Evolutionary conservation across 1,140 invertebrate genomes (phyloP), one percentile per base, ranked within the genome.

Genomic region (Anthonomus grandis): DNA sequence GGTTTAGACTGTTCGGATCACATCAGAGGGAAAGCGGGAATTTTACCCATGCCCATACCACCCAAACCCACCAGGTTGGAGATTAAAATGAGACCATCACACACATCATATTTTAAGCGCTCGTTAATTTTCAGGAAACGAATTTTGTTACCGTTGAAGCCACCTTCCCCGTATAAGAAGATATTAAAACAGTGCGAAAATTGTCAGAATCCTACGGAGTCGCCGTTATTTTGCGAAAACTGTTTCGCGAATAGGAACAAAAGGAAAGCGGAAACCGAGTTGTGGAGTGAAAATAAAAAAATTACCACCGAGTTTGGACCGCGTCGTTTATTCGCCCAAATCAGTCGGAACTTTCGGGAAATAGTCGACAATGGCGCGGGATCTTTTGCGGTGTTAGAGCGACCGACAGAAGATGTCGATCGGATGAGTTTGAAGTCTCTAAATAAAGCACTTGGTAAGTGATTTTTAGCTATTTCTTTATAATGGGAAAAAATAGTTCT

Each of bases 11-110:
- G 77, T 27, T 70, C 71, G 4, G 74, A 79, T 1, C 78, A 81
- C 48, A 69, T 76, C 17, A 73, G 79, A 56, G 84, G 85, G 2
- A 70, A 71, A 37, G 82, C 85, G 0, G 79, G 81, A 63, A 21
- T 73, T 27, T 71, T 82, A 25, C 60, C 60, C 15, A 21, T 60
- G n/a, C 55, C 27, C 24, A 48, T 9, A 23, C n/a, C 8, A 25
- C n/a, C 6, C 44, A 49, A 21, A 50, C 38, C 12, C 0, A 38
- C 6, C 24, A 57, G 36, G 15, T 46, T 48, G 41, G 36, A 36
- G 3, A 21, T 18, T n/a, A 34, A n/a, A 17, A 41, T 10, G 12
- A n/a, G n/a, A n/a, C n/a, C 19, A 1, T 13, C 19, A 41, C 9
- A 41, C 13, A 41, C 38, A n/a, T 9, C 13, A 12, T 41, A 1